phyloP scores from a whole-genome alignment of 2,797 vertebrate genomes.

The Onychomys torridus region DNA sequence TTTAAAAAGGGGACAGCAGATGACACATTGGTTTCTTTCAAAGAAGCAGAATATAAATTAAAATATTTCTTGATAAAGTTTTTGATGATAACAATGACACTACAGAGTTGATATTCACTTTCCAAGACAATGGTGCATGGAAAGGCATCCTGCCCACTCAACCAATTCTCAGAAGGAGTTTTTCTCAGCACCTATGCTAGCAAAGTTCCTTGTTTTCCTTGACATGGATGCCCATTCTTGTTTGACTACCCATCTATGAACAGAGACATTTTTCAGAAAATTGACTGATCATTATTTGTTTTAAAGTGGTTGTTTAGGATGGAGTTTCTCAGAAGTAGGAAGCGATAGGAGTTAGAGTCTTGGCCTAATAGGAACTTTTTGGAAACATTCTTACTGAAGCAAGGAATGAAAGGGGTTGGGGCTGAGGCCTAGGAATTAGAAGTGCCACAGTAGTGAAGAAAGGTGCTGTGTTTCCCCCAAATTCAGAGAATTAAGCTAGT shows the following conservation, averaged over 20 bases:
- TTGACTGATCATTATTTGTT: background rate
- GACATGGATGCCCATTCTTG: background rate
- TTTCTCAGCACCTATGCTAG: background rate
- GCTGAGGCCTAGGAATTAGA: fast-evolving
- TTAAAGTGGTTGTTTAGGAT: background rate
- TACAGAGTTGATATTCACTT: slow-evolving; percentile 76
- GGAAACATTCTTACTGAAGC: background rate
- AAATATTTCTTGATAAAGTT: slow-evolving; percentile 87
- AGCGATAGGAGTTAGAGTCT: background rate
- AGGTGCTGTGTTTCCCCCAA: background rate
- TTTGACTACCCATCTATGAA: background rate
- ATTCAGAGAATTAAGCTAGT: background rate
- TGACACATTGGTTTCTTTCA: slow-evolving; percentile 87
- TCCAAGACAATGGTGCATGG: slow-evolving; percentile 61
- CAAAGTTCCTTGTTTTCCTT: background rate
- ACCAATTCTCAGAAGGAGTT: background rate
- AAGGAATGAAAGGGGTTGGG: no score
- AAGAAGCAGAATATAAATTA: slow-evolving; percentile 87
- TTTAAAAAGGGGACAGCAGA: slow-evolving; percentile 76
- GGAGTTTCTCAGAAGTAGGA: background rate
- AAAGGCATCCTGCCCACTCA: slow-evolving; percentile 50
- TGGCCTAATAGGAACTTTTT: background rate
- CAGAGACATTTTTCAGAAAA: background rate
- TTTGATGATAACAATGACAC: slow-evolving; percentile 82
- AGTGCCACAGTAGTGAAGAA: background rate